A percentile compares a stretch with the other conserved stretches of the same genome.
Evolutionary conservation across 2,888 invertebrate species (phyloP).

Genomic region (Petrolisthes cinctipes): DNA sequence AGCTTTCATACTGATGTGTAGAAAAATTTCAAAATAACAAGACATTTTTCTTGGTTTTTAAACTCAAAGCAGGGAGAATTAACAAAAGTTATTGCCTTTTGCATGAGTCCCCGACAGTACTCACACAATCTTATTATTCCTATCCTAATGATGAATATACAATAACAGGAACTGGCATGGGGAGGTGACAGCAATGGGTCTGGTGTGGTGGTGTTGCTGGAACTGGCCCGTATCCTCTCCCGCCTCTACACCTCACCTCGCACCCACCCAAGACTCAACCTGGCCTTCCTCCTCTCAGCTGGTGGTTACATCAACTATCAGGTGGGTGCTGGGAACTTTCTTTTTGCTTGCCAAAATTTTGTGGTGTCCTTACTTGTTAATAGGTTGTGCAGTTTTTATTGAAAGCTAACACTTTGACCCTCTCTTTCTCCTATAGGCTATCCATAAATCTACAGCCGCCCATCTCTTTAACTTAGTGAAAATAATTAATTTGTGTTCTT

Average conservation of each 20-base stretch:
- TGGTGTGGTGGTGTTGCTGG: conserved; percentile 87
- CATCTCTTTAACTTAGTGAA: conserved; percentile 41
- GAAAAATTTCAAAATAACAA: not conserved
- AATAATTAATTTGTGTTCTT: not conserved
- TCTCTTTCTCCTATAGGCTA: no score
- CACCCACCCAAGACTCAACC: conserved; percentile 74
- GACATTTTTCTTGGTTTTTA: no score
- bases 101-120: no score
- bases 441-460: no score
- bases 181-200: conserved; percentile 95
- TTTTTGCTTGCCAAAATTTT: no score
- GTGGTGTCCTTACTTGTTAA: no score
- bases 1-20: no score
- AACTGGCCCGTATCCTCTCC: conserved; percentile 89
- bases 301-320: conserved; percentile 94
- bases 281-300: conserved; percentile 90
- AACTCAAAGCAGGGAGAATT: no score
- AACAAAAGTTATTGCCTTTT: no score
- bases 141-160: not conserved
- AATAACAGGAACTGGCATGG: conserved; percentile 81
- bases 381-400: no score
- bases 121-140: no score
- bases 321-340: conserved; percentile 69
- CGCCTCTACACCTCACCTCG: conserved; percentile 77
- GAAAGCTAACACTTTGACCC: no score